Evolutionary conservation across 23 tunicate genomes (phyloP), one percentile per base, ranked within the genome.

Genomic region (Phallusia fumigata): DNA sequence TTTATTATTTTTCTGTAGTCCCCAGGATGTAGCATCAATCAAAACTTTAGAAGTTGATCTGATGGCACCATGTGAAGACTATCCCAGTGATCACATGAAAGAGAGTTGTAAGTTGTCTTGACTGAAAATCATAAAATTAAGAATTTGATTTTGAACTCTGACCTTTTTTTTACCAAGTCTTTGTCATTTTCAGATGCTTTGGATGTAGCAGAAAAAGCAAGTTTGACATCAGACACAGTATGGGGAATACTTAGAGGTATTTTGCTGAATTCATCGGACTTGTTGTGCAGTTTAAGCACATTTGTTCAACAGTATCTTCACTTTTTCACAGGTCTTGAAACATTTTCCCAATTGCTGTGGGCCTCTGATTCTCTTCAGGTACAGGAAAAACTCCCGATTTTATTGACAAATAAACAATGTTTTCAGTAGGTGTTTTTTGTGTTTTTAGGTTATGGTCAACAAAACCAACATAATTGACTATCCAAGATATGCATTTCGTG

Each of bases 191-290:
- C 40, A 92, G 97, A 92, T 84, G 30, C 87, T 10, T 64, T 92
- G 53, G 84, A 84, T 35, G 77, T 92, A 52, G 90, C 79, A 47
- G 72, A 31, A 3, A 49, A 36, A 19, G 78, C 84, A 33, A 64
- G 52, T 6, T 65, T 92, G 45, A 65, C 82, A 26, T 49, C 98
- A 31, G 64, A 89, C 35, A 76, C 94, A 26, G 98, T 94, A 19
- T 94, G 98, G 98, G 98, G 98, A 1, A 77, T 89, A n/a, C 82
- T 89, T 33, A 82, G 98, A 94, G 98, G 98, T 89, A 72, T 76
- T 16, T 13, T 47, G 8, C 5, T 40, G 10, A 40, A 40, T 13
- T 58, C 28, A 58, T 58, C 13, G 26, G 58, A 13, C 18, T 51
- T 22, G 30, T 36, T 21, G 8, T 58, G 26, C 13, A 58, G 13